Conservation (phyloP, 2,113 vertebrate genomes). For the Sula dactylatra region DNA sequence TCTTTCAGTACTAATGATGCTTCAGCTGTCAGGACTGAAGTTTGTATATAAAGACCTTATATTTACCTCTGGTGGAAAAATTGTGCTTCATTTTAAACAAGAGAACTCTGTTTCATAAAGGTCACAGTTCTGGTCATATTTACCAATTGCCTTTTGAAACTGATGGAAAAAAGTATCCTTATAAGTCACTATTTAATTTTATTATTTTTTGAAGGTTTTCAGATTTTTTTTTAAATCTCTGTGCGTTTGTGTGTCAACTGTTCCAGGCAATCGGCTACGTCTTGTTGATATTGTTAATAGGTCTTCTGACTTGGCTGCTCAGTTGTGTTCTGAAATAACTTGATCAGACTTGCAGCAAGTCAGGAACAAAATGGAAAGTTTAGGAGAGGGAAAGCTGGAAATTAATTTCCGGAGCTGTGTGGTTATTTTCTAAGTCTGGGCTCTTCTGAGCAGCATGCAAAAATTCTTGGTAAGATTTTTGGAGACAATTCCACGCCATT, state of each 20-base stretch:
- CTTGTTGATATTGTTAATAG: conserved; percentile 41
- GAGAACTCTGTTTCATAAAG: conserved; percentile 50
- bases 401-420: conserved; percentile 32
- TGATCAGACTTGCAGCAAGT: conserved; percentile 27
- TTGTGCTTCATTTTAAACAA: conserved; percentile 11
- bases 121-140: conserved; percentile 27
- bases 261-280: conserved; percentile 24
- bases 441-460: not conserved
- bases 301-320: conserved; percentile 55
- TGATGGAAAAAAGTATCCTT: conserved; percentile 31
- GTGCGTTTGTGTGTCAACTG: conserved; percentile 28
- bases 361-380: conserved; percentile 50
- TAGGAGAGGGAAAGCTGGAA: conserved; percentile 30
- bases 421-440: conserved; percentile 22
- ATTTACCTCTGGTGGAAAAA: conserved; percentile 33
- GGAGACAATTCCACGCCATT: not conserved
- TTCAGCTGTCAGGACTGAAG: conserved; percentile 8
- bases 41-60: not conserved
- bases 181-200: not conserved
- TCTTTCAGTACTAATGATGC: not conserved
- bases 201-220: not conserved
- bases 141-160: conserved; percentile 17
- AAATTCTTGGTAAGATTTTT: not conserved
- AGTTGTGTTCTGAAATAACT: conserved; percentile 41
- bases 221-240: not conserved